Base-by-base conservation (phyloP, 1,140 invertebrate genomes). In the Drosophila paulistorum region DNA sequence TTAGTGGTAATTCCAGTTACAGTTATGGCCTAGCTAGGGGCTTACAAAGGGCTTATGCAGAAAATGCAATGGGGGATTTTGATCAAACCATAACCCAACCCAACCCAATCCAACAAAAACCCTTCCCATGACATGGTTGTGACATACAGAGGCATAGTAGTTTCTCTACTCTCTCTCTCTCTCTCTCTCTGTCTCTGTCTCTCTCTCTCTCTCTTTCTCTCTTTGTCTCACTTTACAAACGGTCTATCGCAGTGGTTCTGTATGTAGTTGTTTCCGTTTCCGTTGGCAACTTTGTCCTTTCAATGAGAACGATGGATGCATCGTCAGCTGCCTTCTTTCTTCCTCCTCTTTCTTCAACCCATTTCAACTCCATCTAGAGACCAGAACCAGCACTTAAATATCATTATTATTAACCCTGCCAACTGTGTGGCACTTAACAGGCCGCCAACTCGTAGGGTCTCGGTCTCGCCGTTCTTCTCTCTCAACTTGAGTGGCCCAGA, bases 371-470 rank as follows among this genome's bases (percentile, higher is more conserved):
- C 45, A 51, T 51, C 45, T 51, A 20, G 45, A 30, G 30, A 51
- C 17, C 45, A 51, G 45, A 51, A 51, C 72, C 77, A 71, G 71
- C 54, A 70, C 79, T 79, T 87, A 87, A 83, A 89, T 87, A 87
- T 87, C 84, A 87, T 89, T 89, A 87, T 83, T 87, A 87, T 87
- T 87, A 87, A 87, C 84, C 80, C 79, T 70, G 48, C 72, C 61
- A 79, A 76, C 59, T 35, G 17, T 77, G 69, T 77, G 83, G 68
- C 73, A 81, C 79, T 76, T 76, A 81, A 67, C 79, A 72, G 61
- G 64, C 72, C 65, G 74, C 67, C 68, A 71, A 71, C 59, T 71
- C 51, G 57, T 37, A 33, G 60, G 57, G 73, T 64, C 68, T 59
- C 17, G 54, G 74, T 45, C 54, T 48, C 63, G 20, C 20, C 20